A percentile compares a stretch with the other conserved stretches of the same genome.
Evolutionary conservation across 1,140 invertebrate genomes (phyloP).

Genomic region (Drosophila baimaii): DNA sequence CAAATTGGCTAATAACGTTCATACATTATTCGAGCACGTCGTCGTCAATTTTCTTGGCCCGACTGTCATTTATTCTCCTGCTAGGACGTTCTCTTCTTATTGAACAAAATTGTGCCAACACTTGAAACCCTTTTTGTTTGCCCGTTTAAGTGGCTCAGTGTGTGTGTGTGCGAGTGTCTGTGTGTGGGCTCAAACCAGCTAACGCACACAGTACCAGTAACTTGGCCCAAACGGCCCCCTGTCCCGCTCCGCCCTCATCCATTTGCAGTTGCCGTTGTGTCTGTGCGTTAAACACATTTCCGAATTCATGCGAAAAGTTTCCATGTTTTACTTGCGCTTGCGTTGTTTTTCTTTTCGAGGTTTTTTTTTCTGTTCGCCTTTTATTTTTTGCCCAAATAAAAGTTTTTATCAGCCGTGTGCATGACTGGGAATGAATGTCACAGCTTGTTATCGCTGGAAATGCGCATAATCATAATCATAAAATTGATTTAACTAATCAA

Average conservation of each 20-base stretch:
- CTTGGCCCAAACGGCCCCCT: constrained; percentile 7
- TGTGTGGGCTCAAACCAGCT: constrained; percentile 39
- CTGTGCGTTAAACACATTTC: constrained; percentile 68
- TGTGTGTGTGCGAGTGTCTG: constrained; percentile 49
- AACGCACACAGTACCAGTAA: constrained; percentile 23
- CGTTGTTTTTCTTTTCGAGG: constrained; percentile 25
- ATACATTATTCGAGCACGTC: constrained; percentile 30
- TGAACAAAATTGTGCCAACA: constrained; percentile 23
- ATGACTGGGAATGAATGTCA: constrained; percentile 62
- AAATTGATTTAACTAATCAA: constrained; percentile 82
- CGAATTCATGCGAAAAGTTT: constrained; percentile 77
- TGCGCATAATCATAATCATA: constrained; percentile 70
- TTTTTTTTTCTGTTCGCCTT: background rate
- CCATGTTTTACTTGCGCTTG: constrained; percentile 46
- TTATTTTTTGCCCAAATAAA: constrained; percentile 36
- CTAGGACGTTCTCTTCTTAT: constrained; percentile 19
- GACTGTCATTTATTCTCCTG: constrained; percentile 29
- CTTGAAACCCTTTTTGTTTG: constrained; percentile 53
- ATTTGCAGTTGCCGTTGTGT: constrained; percentile 17
- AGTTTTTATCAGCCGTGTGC: constrained; percentile 61
- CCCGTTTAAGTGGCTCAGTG: constrained; percentile 28
- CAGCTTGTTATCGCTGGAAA: constrained; percentile 49
- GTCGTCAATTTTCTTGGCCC: constrained; percentile 13
- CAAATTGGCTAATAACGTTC: constrained; percentile 45
- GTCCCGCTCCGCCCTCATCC: background rate